Base-by-base conservation (phyloP, 2,797 vertebrate genomes). In the Acipenser ruthenus region DNA sequence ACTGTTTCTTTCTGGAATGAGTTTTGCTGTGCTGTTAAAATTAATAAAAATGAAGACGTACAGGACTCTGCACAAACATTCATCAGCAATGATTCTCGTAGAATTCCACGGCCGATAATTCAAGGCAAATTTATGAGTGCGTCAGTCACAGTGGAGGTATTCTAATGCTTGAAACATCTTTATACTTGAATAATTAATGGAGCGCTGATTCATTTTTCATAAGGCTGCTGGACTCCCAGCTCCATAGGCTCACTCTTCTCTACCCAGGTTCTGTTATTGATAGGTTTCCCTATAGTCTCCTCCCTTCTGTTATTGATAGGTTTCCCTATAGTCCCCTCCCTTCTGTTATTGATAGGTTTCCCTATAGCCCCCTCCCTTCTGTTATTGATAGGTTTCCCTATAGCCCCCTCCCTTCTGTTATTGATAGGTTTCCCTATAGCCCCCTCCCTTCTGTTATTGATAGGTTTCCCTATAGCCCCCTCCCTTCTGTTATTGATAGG, bases 161-260 rank as follows among this genome's bases (percentile, higher is more conserved):
- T 79, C 83, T 86, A 87, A 86, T 88, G 82, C 84, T 80, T 77
- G 75, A 80, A 82, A 76, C 63, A 69, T 80, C 78, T 78, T 86
- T 81, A 78, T 64, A 69, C 71, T 79, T 88, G 80, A 87, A 88
- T 90, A 85, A 89, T 88, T 87, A 80, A 89, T 85, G 75, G 71
- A 76, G 77, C 59, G 75, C 69, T 72, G 77, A 82, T 88, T 79
- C 75, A 78, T 81, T 83, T 84, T 80, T 83, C 77, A 81, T 75
- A 75, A 51, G 9, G 55, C 73, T 69, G 67, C 72, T 80, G 85
- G 80, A 71, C 76, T 81, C 78, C 23, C 69, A 65, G 56, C 66
- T 49, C 70, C 66, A 81, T 82, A 76, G 84, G 78, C 79, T 84
- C 81, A 83, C 82, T 70, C 69, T 79, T 80, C 68, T 79, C 75